phyloP scores from a whole-genome alignment of 2,797 vertebrate species.

The Cephalopachus bancanus region DNA sequence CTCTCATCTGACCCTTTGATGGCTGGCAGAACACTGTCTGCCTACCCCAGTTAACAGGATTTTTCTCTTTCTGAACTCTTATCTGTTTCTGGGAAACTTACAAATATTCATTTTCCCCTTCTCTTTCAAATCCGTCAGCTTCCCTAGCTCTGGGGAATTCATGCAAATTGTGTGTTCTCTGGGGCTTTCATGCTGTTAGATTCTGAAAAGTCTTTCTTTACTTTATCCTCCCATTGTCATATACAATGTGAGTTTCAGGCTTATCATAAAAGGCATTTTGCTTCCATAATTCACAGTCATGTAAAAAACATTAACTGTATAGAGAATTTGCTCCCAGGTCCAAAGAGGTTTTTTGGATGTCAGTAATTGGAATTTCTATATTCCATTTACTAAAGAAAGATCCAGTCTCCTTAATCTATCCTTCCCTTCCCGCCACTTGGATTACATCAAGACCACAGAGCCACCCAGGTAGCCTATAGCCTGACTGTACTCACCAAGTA shows the following conservation, averaged over 20 bases:
- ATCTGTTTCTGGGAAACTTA: slow-evolving; percentile 51
- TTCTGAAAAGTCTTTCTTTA: slow-evolving; percentile 5
- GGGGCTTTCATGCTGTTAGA: not conserved
- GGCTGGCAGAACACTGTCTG: not conserved
- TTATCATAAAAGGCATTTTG: not conserved
- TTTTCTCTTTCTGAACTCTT: not conserved
- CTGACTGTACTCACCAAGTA: slow-evolving; percentile 10
- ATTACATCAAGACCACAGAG: slow-evolving; percentile 10
- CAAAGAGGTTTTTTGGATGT: not conserved
- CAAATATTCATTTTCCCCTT: slow-evolving; percentile 1
- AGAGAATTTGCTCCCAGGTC: not conserved
- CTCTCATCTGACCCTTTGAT: not conserved
- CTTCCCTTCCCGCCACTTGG: not conserved
- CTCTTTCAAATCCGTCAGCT: not conserved
- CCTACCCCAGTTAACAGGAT: not conserved
- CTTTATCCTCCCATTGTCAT: not conserved
- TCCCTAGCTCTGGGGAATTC: not conserved
- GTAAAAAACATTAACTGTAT: not conserved
- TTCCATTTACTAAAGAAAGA: slow-evolving; percentile 1
- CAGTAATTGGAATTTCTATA: not conserved
- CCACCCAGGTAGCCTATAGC: slow-evolving; percentile 34
- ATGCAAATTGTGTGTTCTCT: not conserved
- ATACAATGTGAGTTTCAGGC: not conserved
- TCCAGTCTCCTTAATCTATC: no score
- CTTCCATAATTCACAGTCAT: not conserved